These are phyloP conservation scores for Agrochola circellaris DNA, from an alignment of 2,888 invertebrate genomes.

Conservation along the genomic window DNA sequence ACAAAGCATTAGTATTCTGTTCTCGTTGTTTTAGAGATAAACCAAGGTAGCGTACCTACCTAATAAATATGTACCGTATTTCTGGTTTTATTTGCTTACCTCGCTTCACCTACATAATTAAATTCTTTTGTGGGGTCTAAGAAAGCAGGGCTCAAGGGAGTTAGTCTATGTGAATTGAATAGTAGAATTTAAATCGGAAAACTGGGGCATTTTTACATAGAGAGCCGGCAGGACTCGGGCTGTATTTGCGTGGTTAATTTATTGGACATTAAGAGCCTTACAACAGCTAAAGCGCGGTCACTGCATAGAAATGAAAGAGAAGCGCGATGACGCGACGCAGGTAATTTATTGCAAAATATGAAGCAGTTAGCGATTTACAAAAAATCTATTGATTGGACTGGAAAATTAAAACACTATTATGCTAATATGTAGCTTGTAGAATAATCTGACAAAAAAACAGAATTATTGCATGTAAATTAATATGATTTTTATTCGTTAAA, in stretches of 20 bases:
- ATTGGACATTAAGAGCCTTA: conserved; percentile 31
- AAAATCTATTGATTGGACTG: no score
- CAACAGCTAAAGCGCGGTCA: no score
- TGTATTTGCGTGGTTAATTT: conserved; percentile 37
- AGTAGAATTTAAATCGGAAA: conserved; percentile 46
- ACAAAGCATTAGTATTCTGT: conserved; percentile 60
- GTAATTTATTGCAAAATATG: no score
- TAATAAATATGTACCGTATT: conserved; percentile 64
- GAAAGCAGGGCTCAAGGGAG: conserved; percentile 47
- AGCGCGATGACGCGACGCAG: no score
- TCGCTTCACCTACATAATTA: conserved; percentile 65
- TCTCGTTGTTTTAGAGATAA: conserved; percentile 47
- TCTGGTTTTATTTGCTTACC: conserved; percentile 65
- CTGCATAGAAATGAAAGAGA: no score
- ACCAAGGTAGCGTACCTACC: conserved; percentile 46
- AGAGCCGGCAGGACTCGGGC: conserved; percentile 9
- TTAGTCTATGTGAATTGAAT: conserved; percentile 35
- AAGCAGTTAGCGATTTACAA: no score
- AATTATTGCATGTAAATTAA: no score
- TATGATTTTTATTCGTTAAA: no score
- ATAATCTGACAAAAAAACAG: no score
- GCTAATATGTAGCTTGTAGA: no score
- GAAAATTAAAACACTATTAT: no score
- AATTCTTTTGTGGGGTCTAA: conserved; percentile 66
- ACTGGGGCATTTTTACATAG: conserved; percentile 30